Percentiles rank a stretch among this genome's conserved stretches.
These are phyloP conservation scores for Romanogobio albipinnatus DNA, from an alignment of 2,113 vertebrate genomes.

Conservation along the genomic window DNA sequence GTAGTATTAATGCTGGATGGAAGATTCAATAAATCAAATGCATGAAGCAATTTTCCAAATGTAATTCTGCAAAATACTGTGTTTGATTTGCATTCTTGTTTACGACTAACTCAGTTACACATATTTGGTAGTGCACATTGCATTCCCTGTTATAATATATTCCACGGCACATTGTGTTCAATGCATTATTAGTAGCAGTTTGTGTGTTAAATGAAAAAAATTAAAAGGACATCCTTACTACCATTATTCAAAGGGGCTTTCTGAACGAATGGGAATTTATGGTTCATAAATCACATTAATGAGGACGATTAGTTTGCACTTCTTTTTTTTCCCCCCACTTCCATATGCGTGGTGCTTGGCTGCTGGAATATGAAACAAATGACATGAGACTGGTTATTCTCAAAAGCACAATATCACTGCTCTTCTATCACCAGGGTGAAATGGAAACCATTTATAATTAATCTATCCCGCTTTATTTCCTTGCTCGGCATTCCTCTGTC, in stretches of 20 bases:
- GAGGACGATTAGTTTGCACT: conserved; percentile 70
- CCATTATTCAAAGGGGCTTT: conserved; percentile 64
- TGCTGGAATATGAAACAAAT: conserved; percentile 62
- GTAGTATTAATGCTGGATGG: conserved; percentile 47
- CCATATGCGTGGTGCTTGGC: conserved; percentile 29
- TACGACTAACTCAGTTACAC: conserved; percentile 69
- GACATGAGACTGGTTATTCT: conserved; percentile 61
- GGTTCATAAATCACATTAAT: conserved; percentile 74
- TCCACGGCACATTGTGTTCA: background rate
- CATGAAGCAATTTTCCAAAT: conserved; percentile 75
- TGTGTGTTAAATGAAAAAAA: conserved; percentile 74
- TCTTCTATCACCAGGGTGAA: conserved; percentile 42
- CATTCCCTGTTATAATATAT: conserved; percentile 62
- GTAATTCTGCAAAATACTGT: conserved; percentile 69
- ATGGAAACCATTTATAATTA: conserved; percentile 47
- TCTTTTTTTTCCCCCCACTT: conserved; percentile 34
- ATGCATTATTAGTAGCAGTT: conserved; percentile 59
- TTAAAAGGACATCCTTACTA: conserved; percentile 72
- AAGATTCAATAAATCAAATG: conserved; percentile 71
- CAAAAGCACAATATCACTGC: conserved; percentile 52
- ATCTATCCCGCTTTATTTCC: conserved; percentile 44
- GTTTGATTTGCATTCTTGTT: conserved; percentile 70
- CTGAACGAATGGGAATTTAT: conserved; percentile 64
- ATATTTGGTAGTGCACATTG: conserved; percentile 62
- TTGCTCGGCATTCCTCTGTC: conserved; percentile 21